phyloP scores from a whole-genome alignment of 1,140 invertebrate species.

The Berghia stephanieae region DNA sequence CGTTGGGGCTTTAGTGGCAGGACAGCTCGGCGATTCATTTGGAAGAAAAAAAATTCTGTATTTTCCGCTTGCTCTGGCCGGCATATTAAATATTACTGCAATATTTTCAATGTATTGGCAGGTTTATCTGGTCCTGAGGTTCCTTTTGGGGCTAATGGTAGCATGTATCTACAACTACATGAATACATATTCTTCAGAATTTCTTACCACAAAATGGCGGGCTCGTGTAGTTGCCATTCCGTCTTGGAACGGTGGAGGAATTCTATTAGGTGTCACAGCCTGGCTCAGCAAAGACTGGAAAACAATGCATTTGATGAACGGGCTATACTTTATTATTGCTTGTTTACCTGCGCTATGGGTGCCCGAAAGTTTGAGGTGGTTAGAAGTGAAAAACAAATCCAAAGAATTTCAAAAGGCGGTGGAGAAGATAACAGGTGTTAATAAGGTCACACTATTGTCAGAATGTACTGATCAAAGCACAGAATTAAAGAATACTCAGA shows the following conservation, averaged over 20 bases:
- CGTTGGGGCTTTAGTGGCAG: constrained; percentile 31
- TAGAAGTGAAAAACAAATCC: background rate
- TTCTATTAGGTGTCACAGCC: background rate
- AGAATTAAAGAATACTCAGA: background rate
- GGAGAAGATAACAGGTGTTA: background rate
- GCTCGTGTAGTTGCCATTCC: background rate
- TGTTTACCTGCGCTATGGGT: background rate
- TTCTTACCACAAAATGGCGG: background rate
- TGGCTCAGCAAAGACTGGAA: background rate
- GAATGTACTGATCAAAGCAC: background rate
- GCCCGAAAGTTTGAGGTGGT: background rate
- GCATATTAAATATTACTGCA: background rate
- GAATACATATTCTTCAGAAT: background rate
- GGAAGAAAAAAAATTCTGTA: constrained; percentile 35
- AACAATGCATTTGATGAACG: background rate
- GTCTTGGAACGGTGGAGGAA: background rate
- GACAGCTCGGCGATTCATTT: constrained; percentile 35
- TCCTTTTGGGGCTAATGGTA: constrained; percentile 30
- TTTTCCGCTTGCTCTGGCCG: background rate
- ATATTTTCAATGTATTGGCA: constrained; percentile 32
- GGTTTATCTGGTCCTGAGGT: constrained; percentile 30
- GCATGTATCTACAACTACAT: background rate
- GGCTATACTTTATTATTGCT: background rate
- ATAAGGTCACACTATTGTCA: background rate
- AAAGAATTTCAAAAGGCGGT: background rate